A percentile compares a stretch with the other conserved stretches of the same genome.
Evolutionary conservation across 2,113 vertebrate genomes (phyloP).

Genomic region (Cyanistes caeruleus): DNA sequence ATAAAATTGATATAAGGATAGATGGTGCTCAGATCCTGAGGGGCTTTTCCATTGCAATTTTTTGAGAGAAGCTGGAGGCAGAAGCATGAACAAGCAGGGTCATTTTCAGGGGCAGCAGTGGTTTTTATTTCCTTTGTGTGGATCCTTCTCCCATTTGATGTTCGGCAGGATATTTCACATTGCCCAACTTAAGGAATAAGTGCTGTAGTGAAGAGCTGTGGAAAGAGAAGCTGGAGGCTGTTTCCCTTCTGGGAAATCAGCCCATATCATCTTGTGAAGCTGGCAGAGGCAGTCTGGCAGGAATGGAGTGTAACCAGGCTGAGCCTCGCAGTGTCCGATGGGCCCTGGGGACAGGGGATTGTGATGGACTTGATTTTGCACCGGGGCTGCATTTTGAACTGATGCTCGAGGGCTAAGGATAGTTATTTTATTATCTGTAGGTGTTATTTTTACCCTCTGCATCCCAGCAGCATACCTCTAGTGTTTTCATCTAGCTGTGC

Average conservation of each 20-base stretch:
- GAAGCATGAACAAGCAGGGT: not conserved
- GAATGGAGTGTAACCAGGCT: not conserved
- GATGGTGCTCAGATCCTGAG: not conserved
- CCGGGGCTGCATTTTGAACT: not conserved
- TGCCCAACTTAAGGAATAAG: not conserved
- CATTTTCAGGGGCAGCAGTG: not conserved
- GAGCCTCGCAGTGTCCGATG: not conserved
- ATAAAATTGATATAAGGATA: not conserved
- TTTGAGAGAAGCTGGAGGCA: not conserved
- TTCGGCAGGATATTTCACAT: not conserved
- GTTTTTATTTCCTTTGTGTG: not conserved
- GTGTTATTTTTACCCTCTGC: not conserved
- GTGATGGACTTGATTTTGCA: not conserved
- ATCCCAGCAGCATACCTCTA: not conserved
- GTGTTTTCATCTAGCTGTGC: not conserved
- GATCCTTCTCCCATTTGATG: not conserved
- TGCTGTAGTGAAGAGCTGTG: not conserved
- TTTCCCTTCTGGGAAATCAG: conserved; percentile 49
- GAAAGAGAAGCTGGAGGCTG: conserved; percentile 11
- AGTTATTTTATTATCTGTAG: not conserved
- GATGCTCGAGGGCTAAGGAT: not conserved
- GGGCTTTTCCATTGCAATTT: not conserved
- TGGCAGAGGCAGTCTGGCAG: conserved; percentile 1
- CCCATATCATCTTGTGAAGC: not conserved
- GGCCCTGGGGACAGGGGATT: not conserved